Evolutionary conservation across 1,140 invertebrate genomes (phyloP).

Genomic region (Pteromalus puparum): DNA sequence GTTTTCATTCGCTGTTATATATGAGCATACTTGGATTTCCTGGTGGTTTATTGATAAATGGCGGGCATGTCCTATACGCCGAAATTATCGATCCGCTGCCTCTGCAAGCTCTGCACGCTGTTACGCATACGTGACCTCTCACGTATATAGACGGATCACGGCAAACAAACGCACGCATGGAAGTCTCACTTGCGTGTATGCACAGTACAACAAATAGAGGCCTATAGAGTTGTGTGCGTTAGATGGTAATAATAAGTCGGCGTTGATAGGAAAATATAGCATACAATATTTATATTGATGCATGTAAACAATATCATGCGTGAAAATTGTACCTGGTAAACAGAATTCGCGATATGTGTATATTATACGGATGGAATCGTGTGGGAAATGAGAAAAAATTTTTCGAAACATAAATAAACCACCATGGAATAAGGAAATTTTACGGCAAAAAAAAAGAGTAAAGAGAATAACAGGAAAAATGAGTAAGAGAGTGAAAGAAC

Average conservation of each 20-base stretch:
- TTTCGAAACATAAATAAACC: background rate
- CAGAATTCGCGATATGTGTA: no score
- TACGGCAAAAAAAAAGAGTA: background rate
- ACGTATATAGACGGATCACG: background rate
- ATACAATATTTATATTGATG: background rate
- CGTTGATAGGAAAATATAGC: background rate
- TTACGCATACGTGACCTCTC: background rate
- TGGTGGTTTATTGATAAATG: background rate
- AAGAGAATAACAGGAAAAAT: background rate
- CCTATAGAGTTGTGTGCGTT: background rate
- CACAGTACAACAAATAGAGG: background rate
- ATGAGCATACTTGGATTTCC: background rate
- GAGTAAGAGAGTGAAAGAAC: background rate
- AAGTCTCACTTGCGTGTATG: background rate
- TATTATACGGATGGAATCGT: no score
- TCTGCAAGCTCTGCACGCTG: background rate
- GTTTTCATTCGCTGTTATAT: no score
- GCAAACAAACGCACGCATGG: background rate
- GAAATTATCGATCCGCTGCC: background rate
- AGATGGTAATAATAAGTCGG: background rate
- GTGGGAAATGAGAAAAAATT: no score
- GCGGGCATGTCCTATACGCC: no score
- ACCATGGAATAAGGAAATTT: background rate
- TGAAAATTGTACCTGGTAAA: no score
- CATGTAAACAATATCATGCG: no score